Base-by-base conservation (phyloP, 2,113 vertebrate genomes). In the Physeter macrocephalus region DNA sequence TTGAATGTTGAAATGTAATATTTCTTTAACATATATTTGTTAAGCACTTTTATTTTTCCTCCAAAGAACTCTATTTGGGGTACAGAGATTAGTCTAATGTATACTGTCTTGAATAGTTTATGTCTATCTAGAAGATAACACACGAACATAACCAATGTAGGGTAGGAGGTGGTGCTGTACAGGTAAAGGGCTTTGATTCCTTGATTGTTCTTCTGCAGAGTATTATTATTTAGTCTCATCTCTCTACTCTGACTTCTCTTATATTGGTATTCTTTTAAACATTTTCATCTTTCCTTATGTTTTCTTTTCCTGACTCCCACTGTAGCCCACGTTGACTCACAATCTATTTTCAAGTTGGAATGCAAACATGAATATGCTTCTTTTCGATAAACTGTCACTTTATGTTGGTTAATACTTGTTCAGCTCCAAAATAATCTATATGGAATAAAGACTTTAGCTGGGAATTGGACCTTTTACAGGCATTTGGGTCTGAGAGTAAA, bases 361-460 rank as follows among this genome's bases (percentile, higher is more conserved):
- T 87, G 57, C 36, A 84, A 88, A 72, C 49, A 74, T n/a, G 41
- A 91, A 96, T 87, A 52, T 82, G 64, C 41, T 46, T 59, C 39
- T 88, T 90, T 83, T 82, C 14, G 7, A 49, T 83, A 86, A 90
- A 72, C 39, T 96, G 69, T 80, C 88, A 84, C 72, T 90, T 91
- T 27, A 21, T 31, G 36, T 74, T 78, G 86, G 46, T 54, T 84
- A 95, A 25, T 93, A 39, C 14, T 84, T 91, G 59, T 95, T 96
- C 27, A 41, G 17, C 67, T 88, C 39, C 81, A 77, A 41, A 83
- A 64, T 64, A 83, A 71, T 93, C 57, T 90, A 9, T 62, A 85
- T 36, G n/a, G 78, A 90, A 25, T 49, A 64, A 93, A 93, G 90
- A 52, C 18, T 25, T 90, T 6, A 61, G 15, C 43, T 87, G 86